Conservation (phyloP, 2,113 vertebrate species). For the Cyphomyrus discorhynchus region DNA sequence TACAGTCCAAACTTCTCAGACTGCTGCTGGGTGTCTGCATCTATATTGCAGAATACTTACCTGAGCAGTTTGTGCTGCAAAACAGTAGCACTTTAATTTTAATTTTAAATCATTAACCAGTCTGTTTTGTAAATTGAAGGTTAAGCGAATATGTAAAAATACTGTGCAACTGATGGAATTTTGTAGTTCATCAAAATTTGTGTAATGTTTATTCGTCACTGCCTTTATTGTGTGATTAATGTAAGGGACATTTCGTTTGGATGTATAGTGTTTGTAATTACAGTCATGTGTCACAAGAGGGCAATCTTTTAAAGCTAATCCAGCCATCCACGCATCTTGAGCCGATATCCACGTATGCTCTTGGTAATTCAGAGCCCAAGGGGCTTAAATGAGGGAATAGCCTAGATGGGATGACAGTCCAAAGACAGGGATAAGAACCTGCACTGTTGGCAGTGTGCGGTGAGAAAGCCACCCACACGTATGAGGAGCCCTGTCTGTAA, state of each 20-base stretch:
- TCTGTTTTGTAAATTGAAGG: background rate
- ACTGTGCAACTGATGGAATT: background rate
- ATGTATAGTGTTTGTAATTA: background rate
- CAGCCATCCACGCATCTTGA: background rate
- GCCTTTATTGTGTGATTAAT: background rate
- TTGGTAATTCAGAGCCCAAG: background rate
- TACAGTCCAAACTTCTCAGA: too few species aligned
- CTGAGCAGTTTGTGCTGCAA: background rate
- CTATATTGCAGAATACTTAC: background rate
- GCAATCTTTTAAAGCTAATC: conserved; percentile 8
- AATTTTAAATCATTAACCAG: background rate
- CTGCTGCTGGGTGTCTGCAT: background rate
- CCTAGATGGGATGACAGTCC: background rate
- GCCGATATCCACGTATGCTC: background rate
- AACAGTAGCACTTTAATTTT: background rate
- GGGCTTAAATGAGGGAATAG: background rate
- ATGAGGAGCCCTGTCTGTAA: background rate
- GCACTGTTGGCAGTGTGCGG: background rate
- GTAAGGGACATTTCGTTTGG: background rate
- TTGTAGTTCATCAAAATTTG: background rate
- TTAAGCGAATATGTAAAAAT: background rate
- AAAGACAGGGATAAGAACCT: background rate
- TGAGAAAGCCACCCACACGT: background rate
- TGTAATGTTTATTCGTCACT: background rate
- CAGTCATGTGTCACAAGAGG: conserved; percentile 27